Percentiles rank a stretch among this genome's conserved stretches.
Conservation (phyloP, 2,113 vertebrate genomes). For the Takifugu flavidus region DNA sequence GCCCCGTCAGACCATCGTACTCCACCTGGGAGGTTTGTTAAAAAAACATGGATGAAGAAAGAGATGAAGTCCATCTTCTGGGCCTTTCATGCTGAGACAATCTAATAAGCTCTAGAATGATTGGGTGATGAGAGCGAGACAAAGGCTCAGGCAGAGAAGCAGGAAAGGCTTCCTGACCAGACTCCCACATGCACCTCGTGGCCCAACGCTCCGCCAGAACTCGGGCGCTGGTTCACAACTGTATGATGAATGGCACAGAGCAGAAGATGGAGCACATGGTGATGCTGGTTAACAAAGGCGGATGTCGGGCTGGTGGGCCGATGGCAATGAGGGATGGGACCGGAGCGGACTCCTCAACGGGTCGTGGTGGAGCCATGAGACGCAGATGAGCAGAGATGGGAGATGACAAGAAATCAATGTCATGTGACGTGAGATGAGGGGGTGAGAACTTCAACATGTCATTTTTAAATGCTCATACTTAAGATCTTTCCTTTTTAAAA, state of each 20-base stretch:
- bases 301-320: slow-evolving; percentile 59
- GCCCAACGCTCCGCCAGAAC: slow-evolving; percentile 44
- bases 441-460: not conserved
- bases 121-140: slow-evolving; percentile 5
- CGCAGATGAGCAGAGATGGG: slow-evolving; percentile 41
- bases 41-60: slow-evolving; percentile 10
- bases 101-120: not conserved
- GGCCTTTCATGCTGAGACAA: too few relatives aligned
- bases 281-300: slow-evolving; percentile 71
- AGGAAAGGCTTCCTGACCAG: slow-evolving; percentile 50
- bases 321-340: slow-evolving; percentile 66
- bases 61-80: slow-evolving; percentile 9
- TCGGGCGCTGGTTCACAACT: slow-evolving; percentile 49
- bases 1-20: slow-evolving; percentile 90
- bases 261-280: slow-evolving; percentile 60
- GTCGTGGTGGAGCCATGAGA: slow-evolving; percentile 42
- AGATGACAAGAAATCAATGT: slow-evolving; percentile 56
- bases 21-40: slow-evolving; percentile 80
- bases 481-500: too few relatives aligned
- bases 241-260: slow-evolving; percentile 55
- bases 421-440: slow-evolving; percentile 36
- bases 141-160: slow-evolving; percentile 40
- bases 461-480: too few relatives aligned
- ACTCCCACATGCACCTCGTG: slow-evolving; percentile 50
- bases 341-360: slow-evolving; percentile 55